A percentile compares a stretch with the other conserved stretches of the same genome.
Conservation (phyloP, 2,113 vertebrate species). For the Uria lomvia region DNA sequence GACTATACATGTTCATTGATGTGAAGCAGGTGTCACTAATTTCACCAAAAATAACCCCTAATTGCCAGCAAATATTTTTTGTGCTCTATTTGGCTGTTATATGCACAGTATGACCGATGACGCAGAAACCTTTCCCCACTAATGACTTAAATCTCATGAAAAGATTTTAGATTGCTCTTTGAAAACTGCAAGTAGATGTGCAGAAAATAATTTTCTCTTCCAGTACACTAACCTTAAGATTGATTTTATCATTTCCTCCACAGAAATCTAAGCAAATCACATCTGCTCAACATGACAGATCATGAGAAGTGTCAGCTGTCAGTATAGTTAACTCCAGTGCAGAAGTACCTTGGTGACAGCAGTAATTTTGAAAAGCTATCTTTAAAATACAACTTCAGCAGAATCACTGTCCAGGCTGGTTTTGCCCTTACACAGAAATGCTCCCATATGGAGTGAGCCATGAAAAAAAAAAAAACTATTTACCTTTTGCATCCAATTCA, state of each 20-base stretch:
- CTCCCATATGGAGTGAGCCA: not conserved
- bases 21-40: not conserved
- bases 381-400: not conserved
- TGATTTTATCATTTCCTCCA: not conserved
- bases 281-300: not conserved
- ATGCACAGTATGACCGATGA: not conserved
- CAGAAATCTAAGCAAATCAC: not conserved
- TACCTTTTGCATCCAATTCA: not conserved
- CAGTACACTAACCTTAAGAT: not conserved
- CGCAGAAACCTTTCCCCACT: not conserved
- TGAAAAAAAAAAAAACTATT: not conserved
- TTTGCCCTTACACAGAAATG: not conserved
- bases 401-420: not conserved
- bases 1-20: not conserved
- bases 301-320: not conserved
- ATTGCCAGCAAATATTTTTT: not conserved
- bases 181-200: not conserved
- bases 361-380: not conserved
- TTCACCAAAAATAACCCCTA: not conserved
- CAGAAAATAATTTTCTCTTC: not conserved
- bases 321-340: not conserved
- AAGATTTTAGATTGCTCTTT: not conserved
- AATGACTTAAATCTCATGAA: not conserved
- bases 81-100: not conserved
- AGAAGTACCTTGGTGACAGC: not conserved